phyloP scores from a whole-genome alignment of 1,140 invertebrate species.

The Heliconius eleuchia region DNA sequence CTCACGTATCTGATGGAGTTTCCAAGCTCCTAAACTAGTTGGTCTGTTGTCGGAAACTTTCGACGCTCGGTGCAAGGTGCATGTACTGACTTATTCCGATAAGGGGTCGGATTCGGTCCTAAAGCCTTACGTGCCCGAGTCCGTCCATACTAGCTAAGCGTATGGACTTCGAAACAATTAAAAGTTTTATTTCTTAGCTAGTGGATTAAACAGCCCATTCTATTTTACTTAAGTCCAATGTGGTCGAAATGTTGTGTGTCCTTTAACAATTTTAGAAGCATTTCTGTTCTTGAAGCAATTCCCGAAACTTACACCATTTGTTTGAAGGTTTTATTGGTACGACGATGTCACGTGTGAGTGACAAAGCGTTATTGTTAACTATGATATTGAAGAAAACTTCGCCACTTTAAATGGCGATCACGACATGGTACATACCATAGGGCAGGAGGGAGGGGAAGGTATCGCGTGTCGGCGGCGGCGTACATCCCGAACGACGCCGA shows the following conservation, averaged over 20 bases:
- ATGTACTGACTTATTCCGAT: conserved; percentile 71
- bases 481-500: conserved; percentile 59
- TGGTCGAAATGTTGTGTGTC: not conserved
- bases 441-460: conserved; percentile 51
- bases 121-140: conserved; percentile 63
- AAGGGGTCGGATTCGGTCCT: conserved; percentile 65
- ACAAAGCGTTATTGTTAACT: conserved; percentile 43
- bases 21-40: conserved; percentile 78
- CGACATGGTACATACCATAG: conserved; percentile 63
- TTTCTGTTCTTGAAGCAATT: not conserved
- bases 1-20: conserved; percentile 79
- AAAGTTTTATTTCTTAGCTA: conserved; percentile 19
- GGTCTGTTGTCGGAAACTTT: conserved; percentile 72
- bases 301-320: conserved; percentile 11
- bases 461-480: conserved; percentile 53
- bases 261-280: conserved; percentile 2
- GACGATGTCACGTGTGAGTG: conserved; percentile 34
- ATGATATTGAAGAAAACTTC: conserved; percentile 41
- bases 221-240: not conserved
- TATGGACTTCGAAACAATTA: conserved; percentile 24
- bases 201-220: not conserved
- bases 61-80: conserved; percentile 68
- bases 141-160: conserved; percentile 16
- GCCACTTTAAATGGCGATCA: conserved; percentile 61
- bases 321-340: conserved; percentile 26